phyloP scores from a whole-genome alignment of 2,888 invertebrate genomes.

The Cataglyphis albicans region DNA sequence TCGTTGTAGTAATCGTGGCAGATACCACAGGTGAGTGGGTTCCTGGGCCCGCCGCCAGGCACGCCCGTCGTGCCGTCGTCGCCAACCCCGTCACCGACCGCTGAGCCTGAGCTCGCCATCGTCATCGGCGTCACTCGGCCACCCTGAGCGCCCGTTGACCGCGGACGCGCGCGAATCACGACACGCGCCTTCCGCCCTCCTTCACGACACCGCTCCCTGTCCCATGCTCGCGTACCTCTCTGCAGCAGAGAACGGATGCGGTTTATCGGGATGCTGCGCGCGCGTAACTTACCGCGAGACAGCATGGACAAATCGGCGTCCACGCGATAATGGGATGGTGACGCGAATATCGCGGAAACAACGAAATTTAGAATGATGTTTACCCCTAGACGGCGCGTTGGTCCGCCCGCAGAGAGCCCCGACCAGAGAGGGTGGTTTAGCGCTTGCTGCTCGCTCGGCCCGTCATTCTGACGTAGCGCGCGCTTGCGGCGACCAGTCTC shows the following conservation, averaged over 20 bases:
- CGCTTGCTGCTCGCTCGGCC: constrained; percentile 72
- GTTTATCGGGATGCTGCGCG: constrained; percentile 35
- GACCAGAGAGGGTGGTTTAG: constrained; percentile 69
- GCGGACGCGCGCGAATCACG: constrained; percentile 20
- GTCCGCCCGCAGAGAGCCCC: constrained; percentile 71
- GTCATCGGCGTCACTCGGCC: constrained; percentile 62
- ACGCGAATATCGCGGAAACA: neutral
- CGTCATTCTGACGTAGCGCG: constrained; percentile 79
- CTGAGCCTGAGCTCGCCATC: constrained; percentile 82
- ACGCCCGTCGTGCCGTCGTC: constrained; percentile 79
- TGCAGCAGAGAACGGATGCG: constrained; percentile 8
- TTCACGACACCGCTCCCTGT: constrained; percentile 47
- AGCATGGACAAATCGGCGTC: constrained; percentile 8
- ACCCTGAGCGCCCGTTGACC: constrained; percentile 55
- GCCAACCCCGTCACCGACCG: constrained; percentile 76
- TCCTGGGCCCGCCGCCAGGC: constrained; percentile 82
- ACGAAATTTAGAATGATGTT: constrained; percentile 56
- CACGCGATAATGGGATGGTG: neutral
- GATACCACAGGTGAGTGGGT: constrained; percentile 89
- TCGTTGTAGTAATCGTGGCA: constrained; percentile 91
- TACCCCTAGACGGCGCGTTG: constrained; percentile 72
- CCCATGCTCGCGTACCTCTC: constrained; percentile 31
- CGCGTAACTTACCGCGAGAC: constrained; percentile 23
- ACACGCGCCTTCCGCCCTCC: constrained; percentile 44
- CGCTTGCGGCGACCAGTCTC: constrained; percentile 59